These are phyloP conservation scores for Megalops atlanticus DNA, from an alignment of 2,113 vertebrate genomes.

Conservation along the genomic window DNA sequence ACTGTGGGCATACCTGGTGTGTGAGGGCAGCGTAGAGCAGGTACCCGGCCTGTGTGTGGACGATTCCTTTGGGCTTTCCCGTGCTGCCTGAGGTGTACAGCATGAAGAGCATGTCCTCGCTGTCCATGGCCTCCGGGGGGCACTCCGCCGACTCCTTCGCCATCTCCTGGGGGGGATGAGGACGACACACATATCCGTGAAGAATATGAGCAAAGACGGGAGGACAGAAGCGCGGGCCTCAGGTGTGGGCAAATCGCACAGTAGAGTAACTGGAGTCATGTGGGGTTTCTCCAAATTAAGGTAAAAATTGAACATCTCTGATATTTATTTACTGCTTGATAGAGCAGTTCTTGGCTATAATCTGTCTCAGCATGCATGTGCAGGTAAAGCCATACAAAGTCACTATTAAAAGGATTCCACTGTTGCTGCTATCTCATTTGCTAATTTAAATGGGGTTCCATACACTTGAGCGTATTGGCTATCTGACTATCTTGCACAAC, in stretches of 20 bases:
- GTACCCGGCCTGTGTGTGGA: conserved; percentile 91
- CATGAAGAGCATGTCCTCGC: conserved; percentile 86
- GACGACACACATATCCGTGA: neutral
- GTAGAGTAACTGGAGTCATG: neutral
- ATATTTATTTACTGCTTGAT: neutral
- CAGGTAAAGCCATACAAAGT: neutral
- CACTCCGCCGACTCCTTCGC: conserved; percentile 70
- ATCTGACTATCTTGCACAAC: neutral
- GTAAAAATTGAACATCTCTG: neutral
- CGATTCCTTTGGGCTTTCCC: conserved; percentile 84
- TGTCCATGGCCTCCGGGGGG: conserved; percentile 79
- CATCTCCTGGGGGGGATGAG: conserved; percentile 75
- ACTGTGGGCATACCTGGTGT: conserved; percentile 78
- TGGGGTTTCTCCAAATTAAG: neutral
- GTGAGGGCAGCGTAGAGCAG: conserved; percentile 83
- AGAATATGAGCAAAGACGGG: neutral
- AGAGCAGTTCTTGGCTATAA: neutral
- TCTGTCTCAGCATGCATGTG: neutral
- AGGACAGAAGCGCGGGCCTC: neutral
- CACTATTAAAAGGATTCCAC: neutral
- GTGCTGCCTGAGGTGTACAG: conserved; percentile 91
- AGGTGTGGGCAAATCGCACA: conserved; percentile 9
- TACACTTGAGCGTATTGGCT: too few relatives aligned
- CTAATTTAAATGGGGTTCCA: neutral
- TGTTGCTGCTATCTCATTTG: neutral